Conservation (phyloP, 1,140 invertebrate genomes). For the Drosophila kanapiae region DNA sequence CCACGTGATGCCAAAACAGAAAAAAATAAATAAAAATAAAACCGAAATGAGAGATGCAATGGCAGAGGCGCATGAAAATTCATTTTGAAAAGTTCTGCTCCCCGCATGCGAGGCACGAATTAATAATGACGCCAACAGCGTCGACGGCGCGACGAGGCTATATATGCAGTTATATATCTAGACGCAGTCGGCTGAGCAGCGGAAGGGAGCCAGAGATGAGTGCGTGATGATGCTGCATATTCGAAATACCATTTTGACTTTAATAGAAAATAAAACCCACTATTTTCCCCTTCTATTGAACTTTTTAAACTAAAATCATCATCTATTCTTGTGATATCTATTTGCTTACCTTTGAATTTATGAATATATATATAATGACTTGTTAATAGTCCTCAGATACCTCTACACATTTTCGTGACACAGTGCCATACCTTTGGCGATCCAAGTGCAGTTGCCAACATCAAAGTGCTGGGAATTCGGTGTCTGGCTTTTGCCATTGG, state of each 20-base stretch:
- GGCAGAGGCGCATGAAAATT: slow-evolving; percentile 68
- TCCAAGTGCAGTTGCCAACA: slow-evolving; percentile 42
- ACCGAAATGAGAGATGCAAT: slow-evolving; percentile 45
- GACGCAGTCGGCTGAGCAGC: slow-evolving; percentile 11
- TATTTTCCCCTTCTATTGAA: not conserved
- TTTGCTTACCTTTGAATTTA: not conserved
- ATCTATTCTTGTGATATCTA: not conserved
- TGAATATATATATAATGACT: not conserved
- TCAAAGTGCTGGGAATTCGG: slow-evolving; percentile 49
- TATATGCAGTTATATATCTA: slow-evolving; percentile 33
- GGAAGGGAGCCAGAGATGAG: slow-evolving; percentile 7
- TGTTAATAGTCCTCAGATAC: not conserved
- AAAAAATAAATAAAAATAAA: slow-evolving; percentile 46
- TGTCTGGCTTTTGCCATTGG: slow-evolving; percentile 38
- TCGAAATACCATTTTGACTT: not conserved
- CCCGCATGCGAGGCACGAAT: slow-evolving; percentile 56
- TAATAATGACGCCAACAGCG: slow-evolving; percentile 70
- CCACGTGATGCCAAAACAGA: slow-evolving; percentile 71
- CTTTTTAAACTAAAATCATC: not conserved
- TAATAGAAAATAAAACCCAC: not conserved
- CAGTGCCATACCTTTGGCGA: slow-evolving; percentile 8
- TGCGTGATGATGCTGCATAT: not conserved
- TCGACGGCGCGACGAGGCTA: slow-evolving; percentile 55
- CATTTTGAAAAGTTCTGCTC: slow-evolving; percentile 62
- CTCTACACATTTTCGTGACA: slow-evolving; percentile 8